Conservation (phyloP, 2,888 invertebrate genomes). For the Ophion ventricosus region DNA sequence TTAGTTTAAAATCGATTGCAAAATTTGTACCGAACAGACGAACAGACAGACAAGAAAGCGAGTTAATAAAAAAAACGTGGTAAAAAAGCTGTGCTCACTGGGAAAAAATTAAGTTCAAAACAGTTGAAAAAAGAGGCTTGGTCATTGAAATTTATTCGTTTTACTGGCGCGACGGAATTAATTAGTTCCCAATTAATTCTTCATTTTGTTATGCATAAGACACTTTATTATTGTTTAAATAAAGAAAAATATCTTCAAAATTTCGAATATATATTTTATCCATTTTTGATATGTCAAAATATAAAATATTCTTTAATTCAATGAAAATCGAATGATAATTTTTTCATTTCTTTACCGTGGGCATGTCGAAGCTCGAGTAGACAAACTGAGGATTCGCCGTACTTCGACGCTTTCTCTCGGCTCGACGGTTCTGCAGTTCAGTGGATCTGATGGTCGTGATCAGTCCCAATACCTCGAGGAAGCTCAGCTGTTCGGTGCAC, state of each 20-base stretch:
- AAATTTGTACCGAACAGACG: no score
- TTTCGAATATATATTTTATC: no score
- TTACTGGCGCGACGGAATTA: no score
- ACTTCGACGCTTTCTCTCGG: conserved; percentile 85
- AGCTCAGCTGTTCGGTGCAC: conserved; percentile 79
- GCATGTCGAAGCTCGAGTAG: conserved; percentile 82
- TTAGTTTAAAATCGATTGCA: no score
- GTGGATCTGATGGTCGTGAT: conserved; percentile 83
- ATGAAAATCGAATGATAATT: background rate
- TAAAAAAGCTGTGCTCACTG: background rate
- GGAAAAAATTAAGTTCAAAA: background rate
- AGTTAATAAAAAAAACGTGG: background rate
- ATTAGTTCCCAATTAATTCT: no score
- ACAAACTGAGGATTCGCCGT: conserved; percentile 86
- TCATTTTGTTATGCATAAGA: no score
- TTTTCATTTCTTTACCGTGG: conserved; percentile 72
- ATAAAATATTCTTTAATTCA: no score
- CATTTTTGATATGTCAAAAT: no score
- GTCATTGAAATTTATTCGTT: no score
- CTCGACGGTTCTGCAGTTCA: conserved; percentile 84
- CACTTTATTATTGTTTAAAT: no score
- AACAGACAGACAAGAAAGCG: no score
- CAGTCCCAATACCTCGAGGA: conserved; percentile 83
- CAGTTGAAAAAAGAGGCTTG: background rate
- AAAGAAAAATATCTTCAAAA: background rate